Evolutionary conservation across 2,888 invertebrate species (phyloP), one percentile per base, ranked within the genome.

Genomic region (Caprella mutica): DNA sequence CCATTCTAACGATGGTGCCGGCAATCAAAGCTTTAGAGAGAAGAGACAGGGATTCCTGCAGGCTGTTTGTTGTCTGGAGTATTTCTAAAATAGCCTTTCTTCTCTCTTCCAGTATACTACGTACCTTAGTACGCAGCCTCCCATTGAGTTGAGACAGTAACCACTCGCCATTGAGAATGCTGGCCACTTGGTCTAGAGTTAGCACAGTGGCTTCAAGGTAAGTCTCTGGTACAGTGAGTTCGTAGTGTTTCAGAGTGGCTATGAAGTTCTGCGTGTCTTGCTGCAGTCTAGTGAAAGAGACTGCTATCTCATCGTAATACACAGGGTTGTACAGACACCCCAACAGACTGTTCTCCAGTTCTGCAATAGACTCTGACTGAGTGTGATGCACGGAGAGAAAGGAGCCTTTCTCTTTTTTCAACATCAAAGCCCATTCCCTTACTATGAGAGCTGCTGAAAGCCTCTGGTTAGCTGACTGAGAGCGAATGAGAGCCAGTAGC

Each of bases 281-380:
- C 51, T 93, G 80, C 68, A 94, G 76, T 65, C 87, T 63, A 24
- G 92, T 91, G 70, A 93, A 88, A 27, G 84, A 82, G 5, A 85
- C 73, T 14, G 90, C 91, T 35, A 94, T 89, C 73, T 96, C 96
- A 71, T 96, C 96, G 72, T 86, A 96, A 72, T 92, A 94, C 14
- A 94, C 81, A 56, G 81, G 78, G 71, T 94, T 93, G 69, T 78
- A 82, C 33, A 94, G 77, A 70, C 89, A 84, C 1, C 77, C 74
- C 66, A 84, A 79, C 12, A 87, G 72, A 27, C 69, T 66, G 30
- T 67, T 65, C 17, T 68, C 66, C 3, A 74, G 66, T 24, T 67
- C 59, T 9, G 48, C 59, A 35, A 69, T 70, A 42, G 66, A 68
- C 3, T 48, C 42, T 26, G 33, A 42, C 4, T 56, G 17, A 27